Conservation (phyloP, 2,797 vertebrate species). For the Phoebastria nigripes region DNA sequence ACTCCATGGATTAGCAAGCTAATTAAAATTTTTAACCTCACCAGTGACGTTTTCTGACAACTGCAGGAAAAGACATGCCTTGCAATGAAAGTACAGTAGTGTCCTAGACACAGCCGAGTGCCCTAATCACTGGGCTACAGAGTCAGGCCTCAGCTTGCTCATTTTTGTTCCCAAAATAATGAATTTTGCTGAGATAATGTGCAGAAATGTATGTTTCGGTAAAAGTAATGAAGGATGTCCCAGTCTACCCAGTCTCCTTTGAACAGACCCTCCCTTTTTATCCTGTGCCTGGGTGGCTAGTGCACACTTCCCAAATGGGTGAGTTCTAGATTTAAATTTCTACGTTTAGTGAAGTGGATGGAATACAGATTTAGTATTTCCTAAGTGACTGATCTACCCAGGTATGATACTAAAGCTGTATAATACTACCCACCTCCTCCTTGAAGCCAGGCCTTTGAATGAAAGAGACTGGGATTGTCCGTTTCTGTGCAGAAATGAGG, state of each 20-base stretch:
- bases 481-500: neutral
- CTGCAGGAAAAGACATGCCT: neutral
- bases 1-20: neutral
- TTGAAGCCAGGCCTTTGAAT: neutral
- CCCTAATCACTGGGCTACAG: neutral
- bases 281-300: neutral
- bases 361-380: neutral
- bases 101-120: neutral
- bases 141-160: neutral
- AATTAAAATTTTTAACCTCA: slow-evolving; percentile 34
- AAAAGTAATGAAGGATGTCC: neutral
- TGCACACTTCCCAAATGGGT: neutral
- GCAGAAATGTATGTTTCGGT: neutral
- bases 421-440: neutral
- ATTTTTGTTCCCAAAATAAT: neutral
- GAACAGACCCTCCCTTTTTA: neutral
- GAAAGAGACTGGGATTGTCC: neutral
- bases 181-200: neutral
- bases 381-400: neutral
- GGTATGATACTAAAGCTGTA: neutral
- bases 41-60: neutral
- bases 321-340: neutral
- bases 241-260: neutral
- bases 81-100: neutral
- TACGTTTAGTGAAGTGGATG: neutral